phyloP scores from a whole-genome alignment of 2,888 invertebrate species.

The Uropetala carovei region DNA sequence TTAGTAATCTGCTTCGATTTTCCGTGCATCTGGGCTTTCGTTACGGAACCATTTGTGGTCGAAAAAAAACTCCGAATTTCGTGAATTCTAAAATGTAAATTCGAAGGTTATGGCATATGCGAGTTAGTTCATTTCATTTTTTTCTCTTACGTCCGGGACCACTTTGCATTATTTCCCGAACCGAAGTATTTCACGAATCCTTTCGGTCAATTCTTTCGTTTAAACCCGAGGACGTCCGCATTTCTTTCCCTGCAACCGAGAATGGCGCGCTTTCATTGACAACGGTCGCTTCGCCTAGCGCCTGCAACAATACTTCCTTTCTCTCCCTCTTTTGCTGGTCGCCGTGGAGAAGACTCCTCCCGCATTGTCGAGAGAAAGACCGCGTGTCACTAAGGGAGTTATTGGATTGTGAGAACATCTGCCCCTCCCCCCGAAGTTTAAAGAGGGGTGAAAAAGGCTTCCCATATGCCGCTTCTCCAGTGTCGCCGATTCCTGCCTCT shows the following conservation, averaged over 20 bases:
- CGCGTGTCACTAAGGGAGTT: slow-evolving; percentile 11
- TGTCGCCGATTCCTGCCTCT: no score
- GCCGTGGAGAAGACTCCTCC: neutral
- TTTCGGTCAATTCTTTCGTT: neutral
- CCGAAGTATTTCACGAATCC: neutral
- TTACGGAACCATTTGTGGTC: no score
- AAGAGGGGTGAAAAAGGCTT: no score
- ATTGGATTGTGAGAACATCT: slow-evolving; percentile 57
- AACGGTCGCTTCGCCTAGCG: neutral
- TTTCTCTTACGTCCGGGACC: no score
- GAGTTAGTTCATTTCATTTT: no score
- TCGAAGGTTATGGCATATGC: no score
- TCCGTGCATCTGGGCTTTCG: no score
- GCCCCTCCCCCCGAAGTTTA: neutral
- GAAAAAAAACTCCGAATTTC: no score
- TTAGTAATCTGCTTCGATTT: no score
- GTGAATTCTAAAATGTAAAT: no score
- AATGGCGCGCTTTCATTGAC: neutral
- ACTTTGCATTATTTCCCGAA: no score
- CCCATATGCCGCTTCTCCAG: no score
- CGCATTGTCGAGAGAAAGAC: neutral
- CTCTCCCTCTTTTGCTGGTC: neutral
- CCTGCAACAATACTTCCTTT: neutral
- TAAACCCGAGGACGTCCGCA: neutral
- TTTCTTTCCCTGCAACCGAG: neutral